Conservation (phyloP, 2,113 vertebrate genomes). For the Semicossyphus pulcher region DNA sequence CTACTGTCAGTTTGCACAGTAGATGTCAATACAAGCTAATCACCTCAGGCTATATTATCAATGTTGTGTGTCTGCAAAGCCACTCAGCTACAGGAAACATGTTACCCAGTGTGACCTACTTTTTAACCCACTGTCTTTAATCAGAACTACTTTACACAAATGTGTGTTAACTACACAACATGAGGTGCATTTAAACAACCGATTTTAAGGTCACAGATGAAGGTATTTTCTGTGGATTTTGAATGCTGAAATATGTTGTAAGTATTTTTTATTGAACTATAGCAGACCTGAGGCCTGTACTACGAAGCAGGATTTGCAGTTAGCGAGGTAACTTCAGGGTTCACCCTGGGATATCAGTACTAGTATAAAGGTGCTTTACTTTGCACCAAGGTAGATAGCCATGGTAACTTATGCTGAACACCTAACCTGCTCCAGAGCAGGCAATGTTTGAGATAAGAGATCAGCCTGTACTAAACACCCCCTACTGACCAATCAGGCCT, state of each 20-base stretch:
- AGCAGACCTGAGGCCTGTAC: too few species aligned
- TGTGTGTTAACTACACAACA: not conserved
- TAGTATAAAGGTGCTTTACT: too few species aligned
- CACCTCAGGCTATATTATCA: not conserved
- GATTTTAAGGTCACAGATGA: not conserved
- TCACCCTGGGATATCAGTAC: too few species aligned
- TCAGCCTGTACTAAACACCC: too few species aligned
- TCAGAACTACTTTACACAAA: conserved; percentile 1
- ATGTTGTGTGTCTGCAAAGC: not conserved
- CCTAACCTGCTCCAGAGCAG: too few species aligned
- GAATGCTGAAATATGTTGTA: not conserved
- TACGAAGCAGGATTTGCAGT: too few species aligned
- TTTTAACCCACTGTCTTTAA: conserved; percentile 20
- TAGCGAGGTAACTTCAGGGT: too few species aligned
- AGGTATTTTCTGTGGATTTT: not conserved
- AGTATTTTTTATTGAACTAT: too few species aligned
- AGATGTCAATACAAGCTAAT: conserved; percentile 21
- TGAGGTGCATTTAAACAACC: not conserved
- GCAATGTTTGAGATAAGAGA: too few species aligned
- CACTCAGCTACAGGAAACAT: conserved; percentile 19
- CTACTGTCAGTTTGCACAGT: conserved; percentile 28
- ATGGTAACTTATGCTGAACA: too few species aligned
- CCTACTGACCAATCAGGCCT: too few species aligned
- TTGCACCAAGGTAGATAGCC: too few species aligned
- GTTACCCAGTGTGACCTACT: conserved; percentile 41